Evolutionary conservation across 2,113 vertebrate species (phyloP), one percentile per base, ranked within the genome.

Genomic region (Tenrec ecaudatus): DNA sequence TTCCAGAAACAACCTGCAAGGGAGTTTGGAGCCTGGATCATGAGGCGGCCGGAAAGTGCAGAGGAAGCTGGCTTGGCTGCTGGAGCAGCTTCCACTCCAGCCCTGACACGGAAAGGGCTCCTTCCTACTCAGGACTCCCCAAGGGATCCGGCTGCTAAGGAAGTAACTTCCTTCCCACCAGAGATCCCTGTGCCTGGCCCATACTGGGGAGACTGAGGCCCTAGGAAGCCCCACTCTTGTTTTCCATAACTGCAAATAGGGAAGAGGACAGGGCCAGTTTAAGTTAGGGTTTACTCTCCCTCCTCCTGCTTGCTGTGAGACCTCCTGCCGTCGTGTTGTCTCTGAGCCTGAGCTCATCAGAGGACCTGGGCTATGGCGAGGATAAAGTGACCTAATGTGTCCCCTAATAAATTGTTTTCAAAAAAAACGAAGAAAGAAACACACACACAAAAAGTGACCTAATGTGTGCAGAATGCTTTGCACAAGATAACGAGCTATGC

Each of bases 1-100:
- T 85, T 93, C 79, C 69, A 82, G 64, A 90, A 66, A 90, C 68
- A 86, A 71, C 79, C 78, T 31, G 58, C 27, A 84, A 71, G 25
- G 71, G 40, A 77, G 14, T 91, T 91, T 77, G 83, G 43, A 86
- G 29, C 53, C 5, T 20, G 10, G 33, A 76, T 71, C 82, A 31
- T 20, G 22, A 38, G 27, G 22, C 0, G 1, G 25, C 66, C 6
- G 6, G 80, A 89, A 89, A 79, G 80, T 86, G 84, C 40, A 43
- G 36, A 93, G 69, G 85, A 80, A 81, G 60, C 38, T 15, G 25
- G 19, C 80, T 17, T 84, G 81, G 53, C 78, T 27, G 7, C 23
- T 81, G 80, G 14, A 68, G 29, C 82, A 79, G 36, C 64, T 90
- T 71, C 92, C 80, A 71, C 53, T 60, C n/a, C 22, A 53, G 58